Base-by-base conservation (phyloP, 2,797 vertebrate genomes). In the Acanthurus tractus region DNA sequence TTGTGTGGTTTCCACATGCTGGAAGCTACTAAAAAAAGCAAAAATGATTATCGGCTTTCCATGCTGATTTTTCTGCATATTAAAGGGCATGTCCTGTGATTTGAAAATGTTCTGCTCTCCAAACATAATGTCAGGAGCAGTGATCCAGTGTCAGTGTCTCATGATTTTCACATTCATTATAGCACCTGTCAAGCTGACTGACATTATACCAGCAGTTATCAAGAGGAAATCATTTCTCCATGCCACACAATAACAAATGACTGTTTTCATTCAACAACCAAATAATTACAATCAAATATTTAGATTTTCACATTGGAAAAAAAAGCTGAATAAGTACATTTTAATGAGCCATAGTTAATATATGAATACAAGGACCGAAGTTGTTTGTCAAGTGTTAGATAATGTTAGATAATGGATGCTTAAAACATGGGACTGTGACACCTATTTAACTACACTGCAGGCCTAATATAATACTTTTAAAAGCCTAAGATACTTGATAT, bases 161-260 rank as follows among this genome's bases (percentile, higher is more conserved):
- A 4, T 49, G 49, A 56, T 52, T 55, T 44, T 9, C 25, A 2
- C 8, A 10, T 55, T 62, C 23, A 59, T 70, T 44, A 59, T 8
- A 54, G 18, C 44, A 29, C 9, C 55, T 56, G 52, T 54, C 22
- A 1, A 61, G 45, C 45, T n/a, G 18, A 15, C 63, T 45, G n/a
- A 34, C 42, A 56, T 22, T 18, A 4, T 17, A 59, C 46, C 66
- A 57, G 53, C 12, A 25, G 12, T 54, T 58, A 17, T 70, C 44
- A 63, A 23, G 36, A 59, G 53, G 58, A 75, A 74, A 77, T 73
- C 50, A 62, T 63, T 44, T 6, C 4, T 45, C 3, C 49, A 38
- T 22, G 12, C 46, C 11, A 13, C 49, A 40, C n/a, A 63, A n/a
- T 74, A 11, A 62, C 13, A 56, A 55, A n/a, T 5, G 7, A 22